Conservation (phyloP, 2,797 vertebrate species). For the Anguilla pacifica region DNA sequence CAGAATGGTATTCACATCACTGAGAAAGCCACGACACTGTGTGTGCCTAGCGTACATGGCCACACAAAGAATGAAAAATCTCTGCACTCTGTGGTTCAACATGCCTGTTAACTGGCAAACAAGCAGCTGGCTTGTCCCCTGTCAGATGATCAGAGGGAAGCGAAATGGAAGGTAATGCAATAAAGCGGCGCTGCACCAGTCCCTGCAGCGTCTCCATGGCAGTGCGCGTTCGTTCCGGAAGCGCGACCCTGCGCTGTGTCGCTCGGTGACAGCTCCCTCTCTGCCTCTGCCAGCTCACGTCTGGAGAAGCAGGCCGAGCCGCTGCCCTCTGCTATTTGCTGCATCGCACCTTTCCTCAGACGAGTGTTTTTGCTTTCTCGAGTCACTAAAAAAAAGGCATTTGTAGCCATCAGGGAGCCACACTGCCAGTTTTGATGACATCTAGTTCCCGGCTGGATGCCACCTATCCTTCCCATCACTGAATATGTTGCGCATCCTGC, state of each 20-base stretch:
- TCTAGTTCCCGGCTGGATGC: slow-evolving; percentile 29
- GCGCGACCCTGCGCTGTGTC: slow-evolving; percentile 33
- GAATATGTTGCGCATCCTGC: slow-evolving; percentile 21
- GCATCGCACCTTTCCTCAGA: slow-evolving; percentile 27
- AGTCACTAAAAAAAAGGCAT: slow-evolving; percentile 54
- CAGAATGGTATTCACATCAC: not conserved
- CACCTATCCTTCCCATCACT: slow-evolving; percentile 33
- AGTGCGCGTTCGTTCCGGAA: not conserved
- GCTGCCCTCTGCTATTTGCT: not conserved
- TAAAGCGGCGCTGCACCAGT: not conserved
- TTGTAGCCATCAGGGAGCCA: slow-evolving; percentile 60
- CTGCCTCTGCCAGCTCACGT: slow-evolving; percentile 29
- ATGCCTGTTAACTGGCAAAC: slow-evolving; percentile 18
- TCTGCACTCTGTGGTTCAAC: not conserved
- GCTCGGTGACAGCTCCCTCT: slow-evolving; percentile 32
- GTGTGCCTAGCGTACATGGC: not conserved
- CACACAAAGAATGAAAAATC: not conserved
- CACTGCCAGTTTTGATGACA: slow-evolving; percentile 35
- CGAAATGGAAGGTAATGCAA: slow-evolving; percentile 40
- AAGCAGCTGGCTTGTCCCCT: slow-evolving; percentile 18
- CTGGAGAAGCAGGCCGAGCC: not conserved
- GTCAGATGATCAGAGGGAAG: slow-evolving; percentile 27
- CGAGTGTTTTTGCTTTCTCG: not conserved
- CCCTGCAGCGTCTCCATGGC: slow-evolving; percentile 27
- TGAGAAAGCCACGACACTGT: not conserved